A percentile compares a stretch with the other conserved stretches of the same genome.
These are phyloP conservation scores for Phaethornis superciliosus DNA, from an alignment of 2,113 vertebrate species.

Conservation along the genomic window DNA sequence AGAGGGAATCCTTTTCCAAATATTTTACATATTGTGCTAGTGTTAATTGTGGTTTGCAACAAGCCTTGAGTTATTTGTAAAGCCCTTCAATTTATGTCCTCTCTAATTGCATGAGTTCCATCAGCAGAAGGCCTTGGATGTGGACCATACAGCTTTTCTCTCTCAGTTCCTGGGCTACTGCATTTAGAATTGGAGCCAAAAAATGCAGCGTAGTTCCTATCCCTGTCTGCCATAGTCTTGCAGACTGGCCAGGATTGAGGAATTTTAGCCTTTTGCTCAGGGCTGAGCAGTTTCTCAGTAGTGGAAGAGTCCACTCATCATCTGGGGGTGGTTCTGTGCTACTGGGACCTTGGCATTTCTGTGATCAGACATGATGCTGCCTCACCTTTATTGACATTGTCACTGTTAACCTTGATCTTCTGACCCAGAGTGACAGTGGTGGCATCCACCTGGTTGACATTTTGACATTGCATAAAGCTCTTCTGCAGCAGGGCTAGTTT, in stretches of 20 bases:
- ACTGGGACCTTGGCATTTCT: neutral
- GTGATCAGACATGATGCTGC: neutral
- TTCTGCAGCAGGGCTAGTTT: neutral
- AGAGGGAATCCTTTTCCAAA: neutral
- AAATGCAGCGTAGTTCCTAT: neutral
- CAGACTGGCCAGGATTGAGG: neutral
- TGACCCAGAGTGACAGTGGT: neutral
- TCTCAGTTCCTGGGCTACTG: neutral
- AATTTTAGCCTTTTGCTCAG: neutral
- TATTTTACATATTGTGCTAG: neutral
- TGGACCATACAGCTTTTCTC: neutral
- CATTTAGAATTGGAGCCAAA: neutral
- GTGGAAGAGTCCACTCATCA: accelerated
- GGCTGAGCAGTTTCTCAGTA: neutral
- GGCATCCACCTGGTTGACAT: neutral
- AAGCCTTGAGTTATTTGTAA: neutral
- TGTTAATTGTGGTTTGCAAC: neutral
- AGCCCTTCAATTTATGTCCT: neutral
- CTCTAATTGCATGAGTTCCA: neutral
- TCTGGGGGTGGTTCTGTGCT: neutral
- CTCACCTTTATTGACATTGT: neutral
- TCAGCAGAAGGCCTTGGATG: neutral
- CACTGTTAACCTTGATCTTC: neutral
- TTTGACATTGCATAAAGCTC: accelerated
- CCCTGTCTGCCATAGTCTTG: neutral